Percentiles rank a stretch among this genome's conserved stretches.
These are phyloP conservation scores for Dendroctonus ponderosae DNA, from an alignment of 1,140 invertebrate species.

Conservation along the genomic window DNA sequence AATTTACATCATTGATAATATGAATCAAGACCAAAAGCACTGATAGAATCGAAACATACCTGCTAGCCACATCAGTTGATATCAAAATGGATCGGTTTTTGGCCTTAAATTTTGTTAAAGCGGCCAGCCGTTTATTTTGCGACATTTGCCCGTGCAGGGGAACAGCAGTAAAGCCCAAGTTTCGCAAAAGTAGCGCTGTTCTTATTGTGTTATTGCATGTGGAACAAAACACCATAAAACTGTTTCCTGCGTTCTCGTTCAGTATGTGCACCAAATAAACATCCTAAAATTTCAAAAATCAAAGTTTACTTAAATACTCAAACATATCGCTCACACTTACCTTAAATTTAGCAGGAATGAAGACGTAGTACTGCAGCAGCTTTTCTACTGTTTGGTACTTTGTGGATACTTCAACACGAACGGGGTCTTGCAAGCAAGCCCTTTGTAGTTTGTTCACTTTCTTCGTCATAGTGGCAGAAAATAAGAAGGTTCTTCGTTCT, in stretches of 20 bases:
- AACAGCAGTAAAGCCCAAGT: constrained; percentile 86
- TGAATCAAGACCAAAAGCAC: constrained; percentile 2
- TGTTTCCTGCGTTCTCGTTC: constrained; percentile 94
- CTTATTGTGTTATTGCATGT: constrained; percentile 92
- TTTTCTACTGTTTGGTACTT: constrained; percentile 99
- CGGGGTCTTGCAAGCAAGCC: constrained; percentile 88
- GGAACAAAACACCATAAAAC: constrained; percentile 95
- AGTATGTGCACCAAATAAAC: constrained; percentile 95
- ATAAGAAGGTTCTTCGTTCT: constrained; percentile 85
- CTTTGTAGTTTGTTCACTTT: constrained; percentile 96
- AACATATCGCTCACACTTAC: constrained; percentile 50
- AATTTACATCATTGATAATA: background rate
- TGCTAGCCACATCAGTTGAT: constrained; percentile 96
- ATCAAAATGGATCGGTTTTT: constrained; percentile 86
- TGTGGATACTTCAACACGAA: constrained; percentile 92
- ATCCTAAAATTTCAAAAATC: constrained; percentile 63
- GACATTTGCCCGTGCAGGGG: constrained; percentile 98
- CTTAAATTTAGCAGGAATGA: constrained; percentile 95
- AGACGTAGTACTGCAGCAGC: constrained; percentile 92
- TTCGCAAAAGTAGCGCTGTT: constrained; percentile 82
- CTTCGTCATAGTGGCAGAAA: constrained; percentile 98
- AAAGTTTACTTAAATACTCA: no score
- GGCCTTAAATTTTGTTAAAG: constrained; percentile 90
- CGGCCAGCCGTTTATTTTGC: constrained; percentile 87
- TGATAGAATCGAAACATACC: constrained; percentile 56